Evolutionary conservation across 2,797 vertebrate species (phyloP).

Genomic region (Denticeps clupeoides): DNA sequence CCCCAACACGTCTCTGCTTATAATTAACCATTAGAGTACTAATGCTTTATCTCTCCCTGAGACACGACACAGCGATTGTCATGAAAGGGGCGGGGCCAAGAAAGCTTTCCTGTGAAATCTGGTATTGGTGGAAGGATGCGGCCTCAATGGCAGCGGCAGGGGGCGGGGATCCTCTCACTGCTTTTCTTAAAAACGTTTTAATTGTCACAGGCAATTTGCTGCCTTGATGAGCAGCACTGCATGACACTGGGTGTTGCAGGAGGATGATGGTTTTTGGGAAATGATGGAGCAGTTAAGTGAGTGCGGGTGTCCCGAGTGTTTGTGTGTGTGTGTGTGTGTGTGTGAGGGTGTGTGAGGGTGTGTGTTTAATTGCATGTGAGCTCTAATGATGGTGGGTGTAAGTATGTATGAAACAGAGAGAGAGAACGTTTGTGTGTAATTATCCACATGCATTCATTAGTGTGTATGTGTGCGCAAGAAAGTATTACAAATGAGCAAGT

Average conservation of each 20-base stretch:
- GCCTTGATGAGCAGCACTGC: neutral
- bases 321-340: neutral
- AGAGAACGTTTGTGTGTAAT: too few species aligned
- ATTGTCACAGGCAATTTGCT: conserved; percentile 3
- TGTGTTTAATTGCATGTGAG: too few species aligned
- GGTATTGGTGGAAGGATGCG: too few species aligned
- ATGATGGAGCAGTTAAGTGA: neutral
- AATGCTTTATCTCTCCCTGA: conserved; percentile 35
- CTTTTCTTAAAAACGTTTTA: neutral
- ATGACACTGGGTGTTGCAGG: neutral
- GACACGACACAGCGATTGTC: conserved; percentile 2
- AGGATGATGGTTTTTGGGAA: neutral
- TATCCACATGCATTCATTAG: too few species aligned
- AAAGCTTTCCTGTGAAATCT: too few species aligned
- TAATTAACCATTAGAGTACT: conserved; percentile 53
- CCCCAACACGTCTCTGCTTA: conserved; percentile 44
- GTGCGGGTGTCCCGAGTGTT: neutral
- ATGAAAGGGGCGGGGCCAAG: too few species aligned
- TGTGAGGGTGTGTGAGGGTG: neutral
- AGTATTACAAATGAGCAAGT: too few species aligned
- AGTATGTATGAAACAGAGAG: too few species aligned
- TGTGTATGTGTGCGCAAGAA: too few species aligned
- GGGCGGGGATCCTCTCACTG: conserved; percentile 20
- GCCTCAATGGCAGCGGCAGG: too few species aligned
- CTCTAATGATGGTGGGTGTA: too few species aligned